Evolutionary conservation across 2,113 vertebrate genomes (phyloP), one percentile per base, ranked within the genome.

Genomic region (Eleginops maclovinus): DNA sequence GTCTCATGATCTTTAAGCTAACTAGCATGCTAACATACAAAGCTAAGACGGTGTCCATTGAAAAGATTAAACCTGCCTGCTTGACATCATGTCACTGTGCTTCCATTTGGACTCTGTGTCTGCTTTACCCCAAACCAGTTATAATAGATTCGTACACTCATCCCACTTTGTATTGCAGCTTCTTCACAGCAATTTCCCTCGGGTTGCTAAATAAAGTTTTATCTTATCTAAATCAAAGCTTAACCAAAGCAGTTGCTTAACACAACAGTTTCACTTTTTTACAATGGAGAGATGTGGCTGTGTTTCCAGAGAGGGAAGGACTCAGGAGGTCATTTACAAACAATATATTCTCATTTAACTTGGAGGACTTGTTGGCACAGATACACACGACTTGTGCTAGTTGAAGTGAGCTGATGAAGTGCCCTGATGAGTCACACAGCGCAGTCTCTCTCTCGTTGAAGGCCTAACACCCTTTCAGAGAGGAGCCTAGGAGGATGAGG

Each of bases 351-450:
- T 40, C 47, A 11, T 68, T 56, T 51, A 43, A 77, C 72, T 62
- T 72, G 44, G 53, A 84, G 65, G n/a, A 51, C 68, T 70, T 11
- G 46, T 50, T 68, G 60, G 59, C 47, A 13, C 74, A 53, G 54
- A 19, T 1, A 4, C 66, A 72, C 28, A 41, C 72, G 65, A 62
- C 75, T 82, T 3, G 56, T 44, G 26, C 54, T 10, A 22, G 49
- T 84, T 64, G 47, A 69, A 83, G 26, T 4, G 85, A 89, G 71
- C 78, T 50, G 81, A 78, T 90, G 79, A 77, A 88, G 83, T 58
- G 75, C 36, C 4, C 59, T 4, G 46, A 76, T 88, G 86, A 89
- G 74, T 88, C 81, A 74, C 74, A 59, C 69, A 9, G 74, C 1
- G 64, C 22, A 46, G 68, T 75, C 77, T 79, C 71, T 75, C 64